Evolutionary conservation across 1,140 invertebrate species (phyloP), one percentile per base, ranked within the genome.

Genomic region (Bombus picipes): DNA sequence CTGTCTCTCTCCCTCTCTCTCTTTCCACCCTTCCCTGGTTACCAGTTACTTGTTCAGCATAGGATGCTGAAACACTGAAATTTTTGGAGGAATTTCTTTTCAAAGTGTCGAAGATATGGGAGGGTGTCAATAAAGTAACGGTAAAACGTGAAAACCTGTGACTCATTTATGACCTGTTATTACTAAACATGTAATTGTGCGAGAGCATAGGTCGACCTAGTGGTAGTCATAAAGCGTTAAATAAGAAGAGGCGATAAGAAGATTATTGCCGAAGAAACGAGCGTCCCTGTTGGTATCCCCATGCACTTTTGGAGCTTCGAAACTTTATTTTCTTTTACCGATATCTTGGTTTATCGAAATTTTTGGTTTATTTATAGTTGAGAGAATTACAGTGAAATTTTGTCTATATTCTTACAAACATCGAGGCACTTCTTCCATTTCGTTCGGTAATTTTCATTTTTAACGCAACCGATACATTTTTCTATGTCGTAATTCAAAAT

Each of bases 131-230:
- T 18, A 18, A 47, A 1, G 0, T 18, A 18, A 18, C 4, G 4
- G n/a, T n/a, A n/a, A n/a, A n/a, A n/a, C n/a, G 4, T 0, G 0
- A 0, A 0, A 5, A 0, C 0, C 0, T 4, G 0, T 0, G 3
- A 43, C 0, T 43, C 5, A 18, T 5, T 5, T 47, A 47, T 0
- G 5, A 18, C 0, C 4, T 0, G 15, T 47, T 1, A 0, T 18
- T 1, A 0, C 0, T 0, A 18, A 0, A 47, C 5, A 5, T 1
- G 0, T 1, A 5, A 15, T 47, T 15, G 6, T 15, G 0, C 15
- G 15, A 15, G 4, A 6, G 0, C 43, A 15, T 2, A 47, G 1
- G 15, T 0, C 13, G 13, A 0, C 3, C 3, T 43, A 13, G 13
- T 43, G 0, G 0, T 13, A 43, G 12, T 2, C 3, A 3, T 15